Conservation (phyloP, 2,797 vertebrate genomes). For the Pseudochirops cupreus region DNA sequence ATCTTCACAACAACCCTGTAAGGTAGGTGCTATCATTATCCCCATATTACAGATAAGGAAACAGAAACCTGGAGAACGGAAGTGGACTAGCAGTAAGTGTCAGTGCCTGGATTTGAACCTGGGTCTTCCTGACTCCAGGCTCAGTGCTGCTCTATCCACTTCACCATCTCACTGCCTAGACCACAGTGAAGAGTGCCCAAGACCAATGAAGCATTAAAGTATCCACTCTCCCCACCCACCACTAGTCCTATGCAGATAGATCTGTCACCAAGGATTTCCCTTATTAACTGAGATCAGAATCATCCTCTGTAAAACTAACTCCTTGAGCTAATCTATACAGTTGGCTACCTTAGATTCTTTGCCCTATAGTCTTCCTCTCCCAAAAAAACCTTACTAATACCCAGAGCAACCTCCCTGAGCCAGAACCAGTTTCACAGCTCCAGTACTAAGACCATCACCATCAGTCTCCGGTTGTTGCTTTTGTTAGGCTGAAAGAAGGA, state of each 20-base stretch:
- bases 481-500: not conserved
- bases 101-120: not conserved
- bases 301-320: slow-evolving; percentile 20
- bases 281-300: slow-evolving; percentile 24
- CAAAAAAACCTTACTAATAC: slow-evolving; percentile 18
- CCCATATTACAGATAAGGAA: not conserved
- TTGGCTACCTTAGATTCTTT: slow-evolving; percentile 11
- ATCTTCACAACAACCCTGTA: no score
- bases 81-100: not conserved
- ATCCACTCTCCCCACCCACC: not conserved
- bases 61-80: not conserved
- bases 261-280: slow-evolving; percentile 36
- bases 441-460: not conserved
- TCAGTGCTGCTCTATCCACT: not conserved
- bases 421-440: slow-evolving; percentile 30
- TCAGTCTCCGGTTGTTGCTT: not conserved
- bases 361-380: slow-evolving; percentile 4
- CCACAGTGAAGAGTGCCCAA: not conserved
- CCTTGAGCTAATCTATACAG: slow-evolving; percentile 28
- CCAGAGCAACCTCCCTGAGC: slow-evolving; percentile 34
- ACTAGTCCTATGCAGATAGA: not conserved
- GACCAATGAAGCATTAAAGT: not conserved
- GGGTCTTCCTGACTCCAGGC: not conserved
- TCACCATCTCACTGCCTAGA: not conserved
- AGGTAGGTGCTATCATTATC: not conserved